A percentile compares a stretch with the other conserved stretches of the same genome.
These are phyloP conservation scores for Schizothorax lantsangensis DNA, from an alignment of 2,797 vertebrate species.

Conservation along the genomic window DNA sequence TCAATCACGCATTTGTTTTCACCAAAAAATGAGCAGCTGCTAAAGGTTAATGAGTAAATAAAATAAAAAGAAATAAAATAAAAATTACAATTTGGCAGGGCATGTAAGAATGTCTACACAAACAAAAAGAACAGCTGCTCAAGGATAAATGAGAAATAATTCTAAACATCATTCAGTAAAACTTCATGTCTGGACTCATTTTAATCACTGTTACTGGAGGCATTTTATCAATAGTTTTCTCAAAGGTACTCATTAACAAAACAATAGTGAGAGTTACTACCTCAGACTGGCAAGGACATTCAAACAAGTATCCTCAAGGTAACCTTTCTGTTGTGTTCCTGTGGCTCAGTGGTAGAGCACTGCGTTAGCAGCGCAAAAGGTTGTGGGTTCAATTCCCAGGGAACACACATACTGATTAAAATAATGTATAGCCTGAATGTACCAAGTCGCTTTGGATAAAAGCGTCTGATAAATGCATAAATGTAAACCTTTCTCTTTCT, in stretches of 20 bases:
- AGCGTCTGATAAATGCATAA: no score
- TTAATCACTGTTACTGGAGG: background rate
- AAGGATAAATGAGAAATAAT: background rate
- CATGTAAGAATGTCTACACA: background rate
- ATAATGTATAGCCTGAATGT: no score
- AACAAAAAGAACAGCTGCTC: background rate
- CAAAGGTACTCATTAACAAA: constrained; percentile 6
- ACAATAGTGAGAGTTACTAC: background rate
- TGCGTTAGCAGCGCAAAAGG: no score
- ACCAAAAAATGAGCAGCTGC: background rate
- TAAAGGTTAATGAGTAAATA: background rate
- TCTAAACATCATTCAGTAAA: background rate
- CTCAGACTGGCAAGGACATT: background rate
- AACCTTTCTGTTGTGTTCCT: background rate
- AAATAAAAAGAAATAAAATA: background rate
- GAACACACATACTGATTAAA: no score
- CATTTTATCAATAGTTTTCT: constrained; percentile 16
- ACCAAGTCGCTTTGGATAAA: no score
- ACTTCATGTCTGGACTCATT: background rate
- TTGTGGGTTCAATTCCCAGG: no score
- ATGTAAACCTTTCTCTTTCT: background rate
- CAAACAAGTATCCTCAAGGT: background rate
- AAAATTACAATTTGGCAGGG: background rate
- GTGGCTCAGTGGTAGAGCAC: no score
- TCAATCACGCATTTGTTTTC: background rate